A percentile compares a stretch with the other conserved stretches of the same genome.
Evolutionary conservation across 2,797 vertebrate species (phyloP).

Genomic region (Danio jaintianensis): DNA sequence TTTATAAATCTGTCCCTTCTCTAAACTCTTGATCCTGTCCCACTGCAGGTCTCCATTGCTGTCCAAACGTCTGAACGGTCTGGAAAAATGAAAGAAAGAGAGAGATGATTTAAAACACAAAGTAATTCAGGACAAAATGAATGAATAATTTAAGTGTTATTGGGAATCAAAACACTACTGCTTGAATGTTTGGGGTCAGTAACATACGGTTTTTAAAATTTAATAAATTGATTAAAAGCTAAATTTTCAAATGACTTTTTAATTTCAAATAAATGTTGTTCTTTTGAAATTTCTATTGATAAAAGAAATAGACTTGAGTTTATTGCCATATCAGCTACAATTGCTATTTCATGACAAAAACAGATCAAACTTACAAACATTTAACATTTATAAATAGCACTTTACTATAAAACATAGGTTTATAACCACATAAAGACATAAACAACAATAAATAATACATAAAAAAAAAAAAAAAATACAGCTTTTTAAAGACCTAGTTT

Average conservation of each 20-base stretch:
- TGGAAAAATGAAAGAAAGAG: constrained; percentile 55
- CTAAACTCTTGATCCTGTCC: constrained; percentile 84
- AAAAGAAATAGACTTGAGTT: neutral
- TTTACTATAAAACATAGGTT: no score
- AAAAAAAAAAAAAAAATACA: neutral
- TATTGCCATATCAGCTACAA: no score
- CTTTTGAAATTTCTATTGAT: neutral
- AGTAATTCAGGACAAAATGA: neutral
- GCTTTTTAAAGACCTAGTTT: no score
- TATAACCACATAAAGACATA: no score
- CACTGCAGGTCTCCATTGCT: constrained; percentile 83
- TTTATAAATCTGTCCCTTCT: constrained; percentile 87
- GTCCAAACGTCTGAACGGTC: constrained; percentile 85
- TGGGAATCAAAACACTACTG: neutral
- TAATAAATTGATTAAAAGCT: neutral
- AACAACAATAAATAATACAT: no score
- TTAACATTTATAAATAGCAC: no score
- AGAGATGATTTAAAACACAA: neutral
- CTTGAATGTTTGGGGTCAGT: neutral
- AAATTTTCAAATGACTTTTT: neutral
- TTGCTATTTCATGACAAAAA: no score
- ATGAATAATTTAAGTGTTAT: no score
- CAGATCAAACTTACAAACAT: no score
- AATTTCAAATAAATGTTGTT: neutral
- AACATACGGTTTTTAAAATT: neutral